Evolutionary conservation across 2,797 vertebrate genomes (phyloP), one percentile per base, ranked within the genome.

Genomic region (Phataginus tetradactyla): DNA sequence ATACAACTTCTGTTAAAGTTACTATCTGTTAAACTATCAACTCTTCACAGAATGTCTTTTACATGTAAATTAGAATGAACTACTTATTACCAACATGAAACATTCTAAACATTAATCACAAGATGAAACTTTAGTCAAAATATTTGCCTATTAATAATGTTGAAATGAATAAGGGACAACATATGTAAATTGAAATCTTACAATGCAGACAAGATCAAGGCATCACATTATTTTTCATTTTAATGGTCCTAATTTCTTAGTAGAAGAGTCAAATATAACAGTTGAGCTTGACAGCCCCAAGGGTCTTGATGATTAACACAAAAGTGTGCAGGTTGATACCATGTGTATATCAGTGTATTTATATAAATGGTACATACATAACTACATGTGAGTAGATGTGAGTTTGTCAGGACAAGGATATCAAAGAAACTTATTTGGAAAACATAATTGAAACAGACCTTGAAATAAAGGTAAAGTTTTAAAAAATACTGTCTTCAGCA

Each of bases 401-500:
- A 45, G 21, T 55, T 45, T 95, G 51, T 86, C 69, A 85, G 21
- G 96, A 79, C 53, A 87, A 94, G 96, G 94, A 61, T 77, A 78
- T 93, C 51, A 91, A 17, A 32, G 69, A 95, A 96, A 98, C 63
- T 53, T 93, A 97, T 80, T 90, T 95, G 93, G 97, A 71, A 96
- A 94, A 98, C 85, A 66, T 85, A 97, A 96, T 78, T 96, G 91
- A 97, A 37, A 98, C 23, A 80, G 97, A 98, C 75, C 63, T 42
- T 59, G 93, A 98, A 98, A 98, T 69, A 98, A 97, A 95, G 93
- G 72, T 96, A 68, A 95, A 53, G 34, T 96, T 98, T 95, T 96
- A 96, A 98, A 95, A 97, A 93, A 96, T 90, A 97, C 75, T 98
- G 97, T 98, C 97, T 97, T 93, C 91, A 97, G 96, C 94, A 98